These are phyloP conservation scores for Rhipidura dahli DNA, from an alignment of 2,113 vertebrate genomes.

Conservation along the genomic window DNA sequence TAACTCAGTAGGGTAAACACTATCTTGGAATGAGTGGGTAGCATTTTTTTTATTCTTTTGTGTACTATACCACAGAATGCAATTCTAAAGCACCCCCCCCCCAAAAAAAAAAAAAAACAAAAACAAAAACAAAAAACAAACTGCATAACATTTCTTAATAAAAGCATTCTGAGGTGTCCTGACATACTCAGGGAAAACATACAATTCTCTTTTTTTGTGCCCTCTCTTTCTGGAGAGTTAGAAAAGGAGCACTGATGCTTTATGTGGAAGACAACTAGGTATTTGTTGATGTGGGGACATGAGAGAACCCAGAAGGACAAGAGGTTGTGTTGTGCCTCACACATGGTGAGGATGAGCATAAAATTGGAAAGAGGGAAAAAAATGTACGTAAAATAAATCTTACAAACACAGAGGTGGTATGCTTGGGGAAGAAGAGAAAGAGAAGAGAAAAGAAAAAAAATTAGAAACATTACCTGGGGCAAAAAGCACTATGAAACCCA, in stretches of 20 bases:
- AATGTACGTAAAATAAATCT: not conserved
- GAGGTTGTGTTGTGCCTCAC: not conserved
- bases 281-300: not conserved
- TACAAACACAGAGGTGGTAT: not conserved
- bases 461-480: not conserved
- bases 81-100: not conserved
- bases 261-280: not conserved
- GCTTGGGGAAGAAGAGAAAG: not conserved
- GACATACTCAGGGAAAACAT: not conserved
- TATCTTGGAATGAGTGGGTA: not conserved
- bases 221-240: not conserved
- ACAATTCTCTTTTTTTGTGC: not conserved
- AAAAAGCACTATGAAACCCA: not conserved
- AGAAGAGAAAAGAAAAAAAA: not conserved
- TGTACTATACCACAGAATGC: not conserved
- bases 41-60: not conserved
- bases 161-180: not conserved
- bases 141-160: not conserved
- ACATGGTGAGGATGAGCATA: not conserved
- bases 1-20: not conserved
- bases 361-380: not conserved
- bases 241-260: rapidly evolving
- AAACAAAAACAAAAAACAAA: not conserved
- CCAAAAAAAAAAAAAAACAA: not conserved
- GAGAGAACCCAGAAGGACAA: not conserved